Evolutionary conservation across 1,140 invertebrate species (phyloP).

Genomic region (Lepeophtheirus salmonis): DNA sequence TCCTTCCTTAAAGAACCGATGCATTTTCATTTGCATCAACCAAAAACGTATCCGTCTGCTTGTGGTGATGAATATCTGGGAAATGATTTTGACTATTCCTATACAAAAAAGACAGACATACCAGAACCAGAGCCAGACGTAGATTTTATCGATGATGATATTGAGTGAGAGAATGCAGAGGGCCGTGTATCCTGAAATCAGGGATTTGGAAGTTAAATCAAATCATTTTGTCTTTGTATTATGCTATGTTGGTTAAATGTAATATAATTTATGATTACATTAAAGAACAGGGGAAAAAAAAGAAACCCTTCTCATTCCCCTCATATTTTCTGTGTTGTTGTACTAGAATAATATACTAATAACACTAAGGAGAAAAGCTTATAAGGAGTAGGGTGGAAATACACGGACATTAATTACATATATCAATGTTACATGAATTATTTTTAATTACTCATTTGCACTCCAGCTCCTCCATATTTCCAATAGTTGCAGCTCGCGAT

Average conservation of each 20-base stretch:
- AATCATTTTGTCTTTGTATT: neutral
- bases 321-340: neutral
- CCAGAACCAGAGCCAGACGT: conserved; percentile 88
- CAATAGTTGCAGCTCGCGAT: conserved; percentile 57
- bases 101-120: neutral
- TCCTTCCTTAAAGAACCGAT: neutral
- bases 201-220: neutral
- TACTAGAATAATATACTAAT: neutral
- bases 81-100: neutral
- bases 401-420: neutral
- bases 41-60: neutral
- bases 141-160: conserved; percentile 35
- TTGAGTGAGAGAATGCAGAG: conserved; percentile 12
- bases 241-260: neutral
- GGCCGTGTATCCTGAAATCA: conserved; percentile 21
- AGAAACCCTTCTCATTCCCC: neutral
- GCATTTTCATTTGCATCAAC: conserved; percentile 3
- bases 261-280: neutral
- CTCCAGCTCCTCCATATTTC: conserved; percentile 29
- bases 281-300: neutral
- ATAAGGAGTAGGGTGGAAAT: neutral
- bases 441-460: neutral
- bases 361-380: neutral
- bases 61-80: neutral
- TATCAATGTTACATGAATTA: neutral